phyloP scores from a whole-genome alignment of 1,140 invertebrate genomes.

The Diabrotica virgifera region DNA sequence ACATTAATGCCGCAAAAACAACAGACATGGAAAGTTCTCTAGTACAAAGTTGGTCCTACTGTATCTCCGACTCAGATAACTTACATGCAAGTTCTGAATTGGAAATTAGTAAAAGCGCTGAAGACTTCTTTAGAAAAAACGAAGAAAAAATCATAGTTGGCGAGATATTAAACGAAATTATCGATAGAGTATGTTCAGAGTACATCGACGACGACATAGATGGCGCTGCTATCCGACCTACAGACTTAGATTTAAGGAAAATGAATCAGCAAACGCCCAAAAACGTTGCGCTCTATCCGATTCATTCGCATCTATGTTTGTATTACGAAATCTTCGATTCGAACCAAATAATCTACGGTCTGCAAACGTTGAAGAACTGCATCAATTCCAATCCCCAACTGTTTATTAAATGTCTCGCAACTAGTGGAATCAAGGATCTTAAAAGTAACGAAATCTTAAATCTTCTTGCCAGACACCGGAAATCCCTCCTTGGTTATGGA shows the following conservation, averaged over 20 bases:
- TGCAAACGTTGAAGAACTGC: constrained; percentile 72
- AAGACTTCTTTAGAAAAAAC: constrained; percentile 45
- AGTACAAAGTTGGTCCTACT: constrained; percentile 47
- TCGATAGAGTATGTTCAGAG: constrained; percentile 41
- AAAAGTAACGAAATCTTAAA: constrained; percentile 58
- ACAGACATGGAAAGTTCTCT: constrained; percentile 38
- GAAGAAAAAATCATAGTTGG: constrained; percentile 34
- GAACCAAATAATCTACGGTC: constrained; percentile 71
- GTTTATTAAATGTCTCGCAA: constrained; percentile 56
- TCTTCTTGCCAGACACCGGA: constrained; percentile 72
- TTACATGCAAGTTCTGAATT: constrained; percentile 36
- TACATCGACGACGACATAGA: constrained; percentile 21
- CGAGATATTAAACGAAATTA: constrained; percentile 40
- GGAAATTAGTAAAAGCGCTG: constrained; percentile 43
- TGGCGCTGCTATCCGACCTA: constrained; percentile 26
- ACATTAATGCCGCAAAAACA: constrained; percentile 32
- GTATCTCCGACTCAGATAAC: constrained; percentile 42
- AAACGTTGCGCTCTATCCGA: constrained; percentile 62
- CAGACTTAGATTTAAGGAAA: constrained; percentile 39
- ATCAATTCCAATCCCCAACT: constrained; percentile 70
- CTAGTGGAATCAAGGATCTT: constrained; percentile 43
- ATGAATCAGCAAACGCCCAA: constrained; percentile 44
- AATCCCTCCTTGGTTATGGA: constrained; percentile 76
- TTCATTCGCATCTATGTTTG: constrained; percentile 80
- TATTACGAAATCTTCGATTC: constrained; percentile 82